A percentile compares a stretch with the other conserved stretches of the same genome.
These are phyloP conservation scores for Podarcis siculus DNA, from an alignment of 2,797 vertebrate species.

Conservation along the genomic window DNA sequence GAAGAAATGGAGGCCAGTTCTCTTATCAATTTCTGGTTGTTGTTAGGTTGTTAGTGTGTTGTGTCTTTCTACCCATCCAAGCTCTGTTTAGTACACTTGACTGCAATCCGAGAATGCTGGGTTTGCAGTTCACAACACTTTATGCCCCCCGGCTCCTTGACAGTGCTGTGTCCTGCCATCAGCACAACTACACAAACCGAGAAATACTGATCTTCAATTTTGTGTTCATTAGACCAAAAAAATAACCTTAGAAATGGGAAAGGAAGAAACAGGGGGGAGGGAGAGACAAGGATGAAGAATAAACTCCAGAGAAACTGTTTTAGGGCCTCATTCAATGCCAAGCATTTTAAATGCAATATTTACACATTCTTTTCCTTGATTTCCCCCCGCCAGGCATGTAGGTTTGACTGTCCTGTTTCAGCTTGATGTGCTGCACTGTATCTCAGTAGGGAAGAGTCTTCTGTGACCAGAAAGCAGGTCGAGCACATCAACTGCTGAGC, in stretches of 20 bases:
- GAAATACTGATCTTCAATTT: slow-evolving; percentile 9
- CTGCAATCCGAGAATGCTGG: background rate
- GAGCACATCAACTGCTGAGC: slow-evolving; percentile 48
- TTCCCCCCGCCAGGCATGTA: fast-evolving
- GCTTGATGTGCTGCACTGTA: background rate
- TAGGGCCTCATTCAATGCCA: background rate
- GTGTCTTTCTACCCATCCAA: fast-evolving
- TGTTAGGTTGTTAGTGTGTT: background rate
- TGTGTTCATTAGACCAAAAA: slow-evolving; percentile 10
- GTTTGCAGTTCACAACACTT: background rate
- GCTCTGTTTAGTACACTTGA: background rate
- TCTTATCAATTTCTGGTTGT: background rate
- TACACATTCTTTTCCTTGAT: background rate
- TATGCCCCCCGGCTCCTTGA: background rate
- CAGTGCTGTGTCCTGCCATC: fast-evolving
- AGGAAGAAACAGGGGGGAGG: background rate
- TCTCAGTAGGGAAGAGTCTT: background rate
- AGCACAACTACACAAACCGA: fast-evolving
- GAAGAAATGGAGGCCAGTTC: fast-evolving
- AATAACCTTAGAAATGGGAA: slow-evolving; percentile 2
- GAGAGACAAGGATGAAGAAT: background rate
- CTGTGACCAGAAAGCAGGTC: slow-evolving; percentile 29
- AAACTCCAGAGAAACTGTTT: fast-evolving
- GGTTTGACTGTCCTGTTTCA: background rate
- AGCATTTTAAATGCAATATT: background rate